Evolutionary conservation across 2,797 vertebrate genomes (phyloP).

Genomic region (Philypnodon macrostomus): DNA sequence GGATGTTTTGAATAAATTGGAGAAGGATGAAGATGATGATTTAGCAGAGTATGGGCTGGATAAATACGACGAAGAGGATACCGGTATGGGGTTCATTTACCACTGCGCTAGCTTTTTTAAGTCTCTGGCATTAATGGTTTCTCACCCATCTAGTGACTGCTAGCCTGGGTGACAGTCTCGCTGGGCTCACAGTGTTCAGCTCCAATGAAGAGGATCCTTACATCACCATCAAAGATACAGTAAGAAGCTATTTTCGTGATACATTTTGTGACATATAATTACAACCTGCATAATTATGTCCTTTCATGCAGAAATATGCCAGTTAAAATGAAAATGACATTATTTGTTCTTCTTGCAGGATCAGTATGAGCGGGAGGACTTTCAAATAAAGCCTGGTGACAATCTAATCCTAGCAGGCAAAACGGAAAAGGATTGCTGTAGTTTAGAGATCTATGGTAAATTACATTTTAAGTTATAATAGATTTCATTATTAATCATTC

Average conservation of each 20-base stretch:
- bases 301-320: no score
- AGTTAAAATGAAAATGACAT: no score
- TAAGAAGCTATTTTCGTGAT: no score
- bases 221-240: constrained; percentile 92
- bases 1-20: constrained; percentile 43
- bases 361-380: constrained; percentile 94
- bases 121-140: no score
- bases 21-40: constrained; percentile 75
- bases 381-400: constrained; percentile 88
- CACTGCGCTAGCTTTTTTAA: no score
- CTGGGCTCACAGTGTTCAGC: constrained; percentile 88
- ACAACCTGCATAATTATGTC: no score
- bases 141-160: constrained; percentile 66
- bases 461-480: no score
- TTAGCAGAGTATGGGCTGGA: constrained; percentile 90
- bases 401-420: constrained; percentile 89
- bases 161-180: constrained; percentile 88
- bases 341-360: constrained; percentile 72
- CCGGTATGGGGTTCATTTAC: constrained; percentile 66
- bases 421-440: constrained; percentile 91
- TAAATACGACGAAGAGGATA: constrained; percentile 85
- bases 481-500: no score
- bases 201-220: constrained; percentile 92
- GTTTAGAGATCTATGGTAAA: constrained; percentile 89
- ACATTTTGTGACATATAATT: no score